Evolutionary conservation across 2,113 vertebrate species (phyloP).

Genomic region (Mungos mungo): DNA sequence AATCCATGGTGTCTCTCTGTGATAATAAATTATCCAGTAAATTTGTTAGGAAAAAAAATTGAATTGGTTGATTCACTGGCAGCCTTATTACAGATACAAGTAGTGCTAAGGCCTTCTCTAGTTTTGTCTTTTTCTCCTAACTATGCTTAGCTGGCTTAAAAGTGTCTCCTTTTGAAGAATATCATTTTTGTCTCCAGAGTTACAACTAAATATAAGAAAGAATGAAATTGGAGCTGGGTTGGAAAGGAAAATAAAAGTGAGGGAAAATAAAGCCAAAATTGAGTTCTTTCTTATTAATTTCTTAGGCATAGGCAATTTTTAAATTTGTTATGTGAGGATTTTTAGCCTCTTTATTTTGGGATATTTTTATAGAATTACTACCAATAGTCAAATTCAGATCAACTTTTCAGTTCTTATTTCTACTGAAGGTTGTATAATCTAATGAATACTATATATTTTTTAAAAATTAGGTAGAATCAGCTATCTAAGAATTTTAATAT

Average conservation of each 20-base stretch:
- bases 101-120: not conserved
- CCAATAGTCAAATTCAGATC: not conserved
- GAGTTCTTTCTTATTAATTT: not conserved
- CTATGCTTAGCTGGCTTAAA: not conserved
- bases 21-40: not conserved
- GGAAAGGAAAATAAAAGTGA: conserved; percentile 5
- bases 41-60: not conserved
- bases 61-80: not conserved
- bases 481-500: not conserved
- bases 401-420: not conserved
- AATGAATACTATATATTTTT: not conserved
- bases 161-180: not conserved
- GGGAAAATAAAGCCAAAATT: not conserved
- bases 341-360: not conserved
- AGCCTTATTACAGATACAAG: not conserved
- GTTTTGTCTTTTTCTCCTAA: not conserved
- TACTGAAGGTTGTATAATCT: not conserved
- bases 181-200: not conserved
- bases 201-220: not conserved
- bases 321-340: not conserved
- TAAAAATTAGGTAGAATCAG: not conserved
- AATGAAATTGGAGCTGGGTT: not conserved
- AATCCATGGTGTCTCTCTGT: not conserved
- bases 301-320: not conserved
- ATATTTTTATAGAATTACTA: not conserved